These are phyloP conservation scores for Hypsibius dujardini DNA, from an alignment of 1,140 invertebrate genomes.

Conservation along the genomic window DNA sequence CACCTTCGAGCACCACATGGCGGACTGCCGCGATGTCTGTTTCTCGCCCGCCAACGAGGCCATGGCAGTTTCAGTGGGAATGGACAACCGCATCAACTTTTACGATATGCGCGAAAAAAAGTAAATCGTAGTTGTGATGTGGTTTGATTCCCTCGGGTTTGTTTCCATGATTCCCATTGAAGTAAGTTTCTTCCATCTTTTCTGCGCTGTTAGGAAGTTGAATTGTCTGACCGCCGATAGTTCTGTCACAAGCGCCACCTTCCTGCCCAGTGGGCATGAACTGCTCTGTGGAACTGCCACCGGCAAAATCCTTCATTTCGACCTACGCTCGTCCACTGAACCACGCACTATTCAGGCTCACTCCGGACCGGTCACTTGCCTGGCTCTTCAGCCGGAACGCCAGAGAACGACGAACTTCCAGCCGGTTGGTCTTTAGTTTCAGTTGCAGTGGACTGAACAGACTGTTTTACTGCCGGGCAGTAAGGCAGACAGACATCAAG, in stretches of 20 bases:
- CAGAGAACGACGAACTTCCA: constrained; percentile 27
- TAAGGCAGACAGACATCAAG: no score
- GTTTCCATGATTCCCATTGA: no score
- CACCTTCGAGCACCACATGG: no score
- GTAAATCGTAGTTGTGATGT: not conserved
- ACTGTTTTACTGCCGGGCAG: no score
- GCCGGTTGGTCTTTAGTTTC: constrained; percentile 14
- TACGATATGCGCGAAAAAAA: not conserved
- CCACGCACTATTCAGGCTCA: no score
- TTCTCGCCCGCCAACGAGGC: not conserved
- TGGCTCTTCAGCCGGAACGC: constrained; percentile 74
- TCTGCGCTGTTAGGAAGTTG: not conserved
- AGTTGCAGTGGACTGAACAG: no score
- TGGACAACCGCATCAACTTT: not conserved
- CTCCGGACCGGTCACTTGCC: constrained; percentile 84
- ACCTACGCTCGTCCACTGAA: no score
- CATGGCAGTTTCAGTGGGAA: not conserved
- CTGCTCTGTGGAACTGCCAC: not conserved
- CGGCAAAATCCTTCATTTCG: not conserved
- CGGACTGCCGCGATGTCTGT: not conserved
- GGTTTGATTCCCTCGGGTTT: no score
- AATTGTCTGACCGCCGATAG: no score
- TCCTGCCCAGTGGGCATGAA: not conserved
- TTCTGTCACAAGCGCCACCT: not conserved
- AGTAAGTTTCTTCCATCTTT: constrained; percentile 6